These are phyloP conservation scores for Myripristis murdjan DNA, from an alignment of 2,797 vertebrate species.

Conservation along the genomic window DNA sequence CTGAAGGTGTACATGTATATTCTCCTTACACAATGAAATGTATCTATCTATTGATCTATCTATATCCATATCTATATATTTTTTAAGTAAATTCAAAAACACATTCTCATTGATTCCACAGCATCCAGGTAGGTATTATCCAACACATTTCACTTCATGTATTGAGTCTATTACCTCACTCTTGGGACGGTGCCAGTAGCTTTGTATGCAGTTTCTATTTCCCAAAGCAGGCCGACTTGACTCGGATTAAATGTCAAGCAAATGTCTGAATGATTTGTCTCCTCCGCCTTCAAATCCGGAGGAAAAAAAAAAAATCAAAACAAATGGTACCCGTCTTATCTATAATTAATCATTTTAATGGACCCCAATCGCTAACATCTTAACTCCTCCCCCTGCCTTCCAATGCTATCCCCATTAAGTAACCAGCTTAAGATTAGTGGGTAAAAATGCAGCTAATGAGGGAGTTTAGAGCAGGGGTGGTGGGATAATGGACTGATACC, in stretches of 20 bases:
- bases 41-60: too few relatives aligned
- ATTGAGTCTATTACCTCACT: constrained; percentile 53
- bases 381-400: constrained; percentile 33
- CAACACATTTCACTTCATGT: constrained; percentile 36
- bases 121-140: background rate
- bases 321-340: constrained; percentile 59
- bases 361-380: constrained; percentile 57
- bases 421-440: constrained; percentile 56
- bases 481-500: constrained; percentile 67
- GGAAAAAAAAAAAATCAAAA: constrained; percentile 55
- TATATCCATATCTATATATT: background rate
- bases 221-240: constrained; percentile 51
- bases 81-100: background rate
- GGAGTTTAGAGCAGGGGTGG: constrained; percentile 25
- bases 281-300: constrained; percentile 45
- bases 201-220: constrained; percentile 55
- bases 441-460: constrained; percentile 42
- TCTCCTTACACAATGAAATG: too few relatives aligned
- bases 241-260: constrained; percentile 68
- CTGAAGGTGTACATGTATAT: background rate
- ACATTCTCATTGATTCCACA: constrained; percentile 6
- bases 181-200: constrained; percentile 34
- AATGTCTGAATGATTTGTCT: constrained; percentile 65
- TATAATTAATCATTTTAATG: constrained; percentile 76
- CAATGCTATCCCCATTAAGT: constrained; percentile 52